Percentiles rank a stretch among this genome's conserved stretches.
phyloP scores from a whole-genome alignment of 1,140 invertebrate genomes.

The Thaumetopoea pityocampa region DNA sequence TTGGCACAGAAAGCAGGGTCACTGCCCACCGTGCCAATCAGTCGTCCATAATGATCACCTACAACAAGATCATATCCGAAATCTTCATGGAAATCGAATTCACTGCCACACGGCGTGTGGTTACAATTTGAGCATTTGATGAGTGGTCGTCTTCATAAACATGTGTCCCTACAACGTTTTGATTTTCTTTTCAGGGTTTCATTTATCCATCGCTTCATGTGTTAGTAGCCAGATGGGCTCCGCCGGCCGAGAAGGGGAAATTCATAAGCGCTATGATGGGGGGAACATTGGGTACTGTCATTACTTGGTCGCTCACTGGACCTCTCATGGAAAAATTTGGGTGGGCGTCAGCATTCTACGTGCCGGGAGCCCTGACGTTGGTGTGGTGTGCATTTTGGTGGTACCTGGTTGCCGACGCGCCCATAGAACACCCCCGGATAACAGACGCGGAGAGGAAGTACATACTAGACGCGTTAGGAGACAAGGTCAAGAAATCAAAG shows the following conservation, averaged over 20 bases:
- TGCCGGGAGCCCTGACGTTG: slow-evolving; percentile 79
- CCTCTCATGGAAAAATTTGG: slow-evolving; percentile 79
- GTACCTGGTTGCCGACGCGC: slow-evolving; percentile 82
- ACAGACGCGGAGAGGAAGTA: slow-evolving; percentile 81
- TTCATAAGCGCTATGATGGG: slow-evolving; percentile 85
- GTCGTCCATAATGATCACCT: too few species aligned
- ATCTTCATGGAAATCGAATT: too few species aligned
- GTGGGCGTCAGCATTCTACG: slow-evolving; percentile 85
- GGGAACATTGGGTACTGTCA: slow-evolving; percentile 85
- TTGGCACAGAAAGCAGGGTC: too few species aligned
- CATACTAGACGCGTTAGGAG: slow-evolving; percentile 57
- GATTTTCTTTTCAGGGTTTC: slow-evolving; percentile 76
- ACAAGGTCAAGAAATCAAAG: slow-evolving; percentile 61
- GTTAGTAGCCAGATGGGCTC: slow-evolving; percentile 84
- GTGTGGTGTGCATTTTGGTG: slow-evolving; percentile 81
- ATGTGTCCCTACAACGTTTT: not conserved
- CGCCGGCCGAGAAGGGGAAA: slow-evolving; percentile 86
- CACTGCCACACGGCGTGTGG: too few species aligned
- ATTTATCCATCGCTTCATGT: slow-evolving; percentile 84
- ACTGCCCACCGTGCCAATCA: too few species aligned
- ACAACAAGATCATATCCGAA: too few species aligned
- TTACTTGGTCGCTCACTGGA: slow-evolving; percentile 84
- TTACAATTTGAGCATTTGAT: too few species aligned
- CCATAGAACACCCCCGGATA: slow-evolving; percentile 85
- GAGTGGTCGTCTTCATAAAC: too few species aligned